phyloP scores from a whole-genome alignment of 2,797 vertebrate genomes.

The Onychomys arenicola region DNA sequence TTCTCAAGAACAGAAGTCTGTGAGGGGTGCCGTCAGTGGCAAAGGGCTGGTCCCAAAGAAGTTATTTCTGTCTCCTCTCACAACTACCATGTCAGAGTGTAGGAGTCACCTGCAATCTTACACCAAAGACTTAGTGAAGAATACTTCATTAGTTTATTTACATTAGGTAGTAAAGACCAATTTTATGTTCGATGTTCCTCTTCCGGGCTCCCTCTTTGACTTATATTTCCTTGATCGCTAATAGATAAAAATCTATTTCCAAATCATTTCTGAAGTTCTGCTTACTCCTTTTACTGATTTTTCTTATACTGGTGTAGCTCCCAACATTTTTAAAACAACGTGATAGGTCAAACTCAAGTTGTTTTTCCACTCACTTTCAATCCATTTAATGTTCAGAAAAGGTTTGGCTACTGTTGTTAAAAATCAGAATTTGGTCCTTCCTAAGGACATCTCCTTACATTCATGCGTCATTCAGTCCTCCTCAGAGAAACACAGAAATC shows the following conservation, averaged over 20 bases:
- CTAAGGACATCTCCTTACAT: background rate
- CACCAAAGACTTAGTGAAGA: background rate
- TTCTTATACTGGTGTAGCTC: background rate
- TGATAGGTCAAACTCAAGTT: background rate
- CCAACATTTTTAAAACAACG: background rate
- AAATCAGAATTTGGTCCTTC: background rate
- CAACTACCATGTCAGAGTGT: background rate
- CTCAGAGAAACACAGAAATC: background rate
- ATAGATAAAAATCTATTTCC: slow-evolving; percentile 4
- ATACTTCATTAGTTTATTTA: slow-evolving; percentile 50
- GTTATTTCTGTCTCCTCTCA: background rate
- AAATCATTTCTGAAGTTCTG: slow-evolving; percentile 1
- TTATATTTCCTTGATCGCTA: background rate
- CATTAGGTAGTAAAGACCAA: background rate
- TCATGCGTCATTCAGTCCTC: background rate
- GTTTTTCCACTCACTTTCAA: background rate
- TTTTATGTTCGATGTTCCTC: background rate
- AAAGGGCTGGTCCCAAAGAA: background rate
- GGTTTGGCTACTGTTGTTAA: background rate
- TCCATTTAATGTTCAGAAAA: slow-evolving; percentile 1
- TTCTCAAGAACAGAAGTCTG: background rate
- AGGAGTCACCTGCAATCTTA: background rate
- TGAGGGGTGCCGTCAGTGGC: background rate
- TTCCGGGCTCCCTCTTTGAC: background rate
- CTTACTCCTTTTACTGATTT: background rate